Percentiles rank a stretch among this genome's conserved stretches.
Evolutionary conservation across 2,888 invertebrate genomes (phyloP).

Genomic region (Acrobeloides nanus): DNA sequence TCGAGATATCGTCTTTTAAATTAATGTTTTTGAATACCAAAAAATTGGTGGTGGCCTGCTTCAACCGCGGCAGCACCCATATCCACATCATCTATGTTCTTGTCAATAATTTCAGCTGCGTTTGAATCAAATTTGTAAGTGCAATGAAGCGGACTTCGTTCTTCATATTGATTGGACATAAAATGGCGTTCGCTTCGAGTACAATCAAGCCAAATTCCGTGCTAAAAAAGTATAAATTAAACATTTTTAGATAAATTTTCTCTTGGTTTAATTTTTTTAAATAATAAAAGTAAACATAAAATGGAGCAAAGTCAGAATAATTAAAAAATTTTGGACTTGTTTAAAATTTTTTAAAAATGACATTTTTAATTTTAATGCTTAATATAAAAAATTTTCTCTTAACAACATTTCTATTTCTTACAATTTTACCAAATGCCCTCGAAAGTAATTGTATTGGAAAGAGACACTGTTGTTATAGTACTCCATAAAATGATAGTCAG

Average conservation of each 20-base stretch:
- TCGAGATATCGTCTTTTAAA: too few species aligned
- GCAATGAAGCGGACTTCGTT: slow-evolving; percentile 44
- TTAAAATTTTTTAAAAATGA: neutral
- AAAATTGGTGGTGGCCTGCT: slow-evolving; percentile 51
- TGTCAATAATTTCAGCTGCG: slow-evolving; percentile 44
- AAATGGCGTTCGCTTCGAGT: slow-evolving; percentile 36
- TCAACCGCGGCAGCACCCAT: slow-evolving; percentile 49
- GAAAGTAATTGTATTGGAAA: too few species aligned
- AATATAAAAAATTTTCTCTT: too few species aligned
- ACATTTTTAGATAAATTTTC: slow-evolving; percentile 1
- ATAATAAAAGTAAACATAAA: too few species aligned
- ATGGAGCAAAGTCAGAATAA: too few species aligned
- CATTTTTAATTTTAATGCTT: too few species aligned
- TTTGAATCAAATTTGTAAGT: slow-evolving; percentile 50
- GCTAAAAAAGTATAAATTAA: slow-evolving; percentile 31
- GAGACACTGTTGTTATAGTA: too few species aligned
- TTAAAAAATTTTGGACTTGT: neutral
- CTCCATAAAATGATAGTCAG: too few species aligned
- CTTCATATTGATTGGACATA: slow-evolving; percentile 20
- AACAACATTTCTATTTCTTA: too few species aligned
- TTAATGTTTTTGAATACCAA: too few species aligned
- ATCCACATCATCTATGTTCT: slow-evolving; percentile 46
- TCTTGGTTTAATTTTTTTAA: neutral
- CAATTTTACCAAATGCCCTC: too few species aligned
- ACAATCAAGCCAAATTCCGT: slow-evolving; percentile 51